These are phyloP conservation scores for Vanessa atalanta DNA, from an alignment of 1,140 invertebrate genomes.

Conservation along the genomic window DNA sequence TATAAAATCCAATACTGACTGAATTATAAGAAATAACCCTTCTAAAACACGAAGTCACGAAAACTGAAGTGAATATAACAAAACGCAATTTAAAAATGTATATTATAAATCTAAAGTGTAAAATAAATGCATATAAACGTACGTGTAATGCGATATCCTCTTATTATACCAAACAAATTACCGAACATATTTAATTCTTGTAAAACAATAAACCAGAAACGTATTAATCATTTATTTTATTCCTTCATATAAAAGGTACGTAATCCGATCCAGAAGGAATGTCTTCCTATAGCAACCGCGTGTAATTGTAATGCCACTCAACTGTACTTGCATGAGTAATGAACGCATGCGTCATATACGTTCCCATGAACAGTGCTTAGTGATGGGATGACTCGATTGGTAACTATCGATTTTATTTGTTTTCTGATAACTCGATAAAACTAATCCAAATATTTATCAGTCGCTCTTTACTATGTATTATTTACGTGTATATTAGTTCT, in stretches of 20 bases:
- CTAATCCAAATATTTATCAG: too few relatives aligned
- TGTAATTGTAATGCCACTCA: slow-evolving; percentile 46
- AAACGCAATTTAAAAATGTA: too few relatives aligned
- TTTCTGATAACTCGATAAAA: too few relatives aligned
- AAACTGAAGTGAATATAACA: too few relatives aligned
- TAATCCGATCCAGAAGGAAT: slow-evolving; percentile 30
- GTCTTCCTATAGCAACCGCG: slow-evolving; percentile 30
- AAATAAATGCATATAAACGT: too few relatives aligned
- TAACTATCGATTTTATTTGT: too few relatives aligned
- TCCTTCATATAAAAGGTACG: slow-evolving; percentile 11
- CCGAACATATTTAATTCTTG: neutral
- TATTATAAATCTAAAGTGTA: too few relatives aligned
- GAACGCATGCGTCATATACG: slow-evolving; percentile 50
- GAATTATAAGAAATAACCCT: too few relatives aligned
- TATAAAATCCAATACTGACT: too few relatives aligned
- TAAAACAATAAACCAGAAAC: neutral
- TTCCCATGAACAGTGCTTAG: slow-evolving; percentile 45
- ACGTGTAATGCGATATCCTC: neutral
- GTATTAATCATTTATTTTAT: slow-evolving; percentile 10
- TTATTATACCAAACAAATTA: neutral
- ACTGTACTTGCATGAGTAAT: slow-evolving; percentile 47
- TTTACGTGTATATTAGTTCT: too few relatives aligned
- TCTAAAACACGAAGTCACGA: too few relatives aligned
- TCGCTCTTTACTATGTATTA: too few relatives aligned
- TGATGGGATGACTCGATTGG: slow-evolving; percentile 7